Evolutionary conservation across 2,888 invertebrate genomes (phyloP), one percentile per base, ranked within the genome.

Genomic region (Drosophila neotestacea): DNA sequence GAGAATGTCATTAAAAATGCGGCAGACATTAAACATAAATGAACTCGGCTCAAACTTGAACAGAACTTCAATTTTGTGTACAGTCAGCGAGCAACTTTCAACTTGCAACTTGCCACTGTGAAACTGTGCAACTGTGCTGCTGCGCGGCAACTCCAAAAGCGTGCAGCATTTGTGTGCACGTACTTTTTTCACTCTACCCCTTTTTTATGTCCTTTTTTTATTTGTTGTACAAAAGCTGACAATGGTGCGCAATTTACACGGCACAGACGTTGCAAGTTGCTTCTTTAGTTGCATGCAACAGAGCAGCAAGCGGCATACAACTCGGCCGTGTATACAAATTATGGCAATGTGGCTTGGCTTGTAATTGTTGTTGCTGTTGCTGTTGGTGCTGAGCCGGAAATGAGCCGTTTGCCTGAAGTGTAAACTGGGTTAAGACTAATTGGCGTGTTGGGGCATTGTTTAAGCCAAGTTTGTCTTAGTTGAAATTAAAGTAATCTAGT

Each of bases 361-460:
- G 47, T 47, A 62, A 63, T 32, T 56, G 64, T 46, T 62, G 63
- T 44, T 32, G 32, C 32, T 61, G 62, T 13, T 67, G 55, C 11
- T 55, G 63, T 34, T 61, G 63, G 27, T 65, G 62, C 73, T 34
- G 55, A 44, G 63, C 58, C 70, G 76, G 85, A 88, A 88, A 81
- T 83, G 83, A 83, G 85, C 83, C 74, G 80, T 78, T 87, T 81
- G 85, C 70, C 70, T 82, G 73, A 80, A 83, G 89, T 90, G 89
- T 79, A 81, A 89, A 90, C 86, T 90, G 85, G 90, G 90, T 89
- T 90, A 90, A 90, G 79, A 85, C 81, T 89, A 90, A 90, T 90
- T 89, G 88, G 88, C 82, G 81, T 79, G 81, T 56, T 68, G 67
- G 48, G 68, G 67, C 54, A 68, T 76, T 73, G 71, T 80, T 69